phyloP scores from a whole-genome alignment of 2,113 vertebrate genomes.

The Coracopsis vasa region DNA sequence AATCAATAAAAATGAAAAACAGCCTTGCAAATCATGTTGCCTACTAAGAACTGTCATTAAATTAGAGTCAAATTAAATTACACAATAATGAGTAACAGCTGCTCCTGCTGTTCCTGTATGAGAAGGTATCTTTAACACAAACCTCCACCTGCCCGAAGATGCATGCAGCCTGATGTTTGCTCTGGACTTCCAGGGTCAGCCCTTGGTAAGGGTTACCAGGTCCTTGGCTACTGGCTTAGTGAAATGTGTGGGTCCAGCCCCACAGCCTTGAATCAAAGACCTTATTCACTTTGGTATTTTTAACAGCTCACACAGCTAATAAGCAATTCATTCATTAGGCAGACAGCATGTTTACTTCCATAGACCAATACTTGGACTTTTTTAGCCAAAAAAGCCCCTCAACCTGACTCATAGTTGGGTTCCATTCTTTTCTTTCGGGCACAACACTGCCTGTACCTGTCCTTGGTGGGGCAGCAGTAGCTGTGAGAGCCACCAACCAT shows the following conservation, averaged over 20 bases:
- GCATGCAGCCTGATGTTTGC: fast-evolving
- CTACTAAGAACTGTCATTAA: not conserved
- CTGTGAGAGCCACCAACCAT: fast-evolving
- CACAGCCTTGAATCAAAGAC: not conserved
- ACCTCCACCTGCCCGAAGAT: not conserved
- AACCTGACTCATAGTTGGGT: fast-evolving
- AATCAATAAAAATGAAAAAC: constrained; percentile 28
- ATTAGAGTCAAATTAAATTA: constrained; percentile 25
- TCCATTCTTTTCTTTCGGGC: not conserved
- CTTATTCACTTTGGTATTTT: constrained; percentile 2
- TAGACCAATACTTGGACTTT: not conserved
- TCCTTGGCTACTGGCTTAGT: not conserved
- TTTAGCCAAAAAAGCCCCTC: not conserved
- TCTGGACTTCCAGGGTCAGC: fast-evolving
- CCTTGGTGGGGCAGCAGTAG: not conserved
- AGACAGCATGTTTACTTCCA: not conserved
- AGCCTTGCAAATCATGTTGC: constrained; percentile 6
- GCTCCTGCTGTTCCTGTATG: not conserved
- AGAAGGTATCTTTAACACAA: not conserved
- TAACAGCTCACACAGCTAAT: not conserved
- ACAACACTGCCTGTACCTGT: not conserved
- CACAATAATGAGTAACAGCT: not conserved
- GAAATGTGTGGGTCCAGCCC: not conserved
- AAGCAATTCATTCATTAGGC: not conserved
- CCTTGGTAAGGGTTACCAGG: not conserved